Evolutionary conservation across 1,140 invertebrate genomes (phyloP).

Genomic region (Drosophila equinoxialis): DNA sequence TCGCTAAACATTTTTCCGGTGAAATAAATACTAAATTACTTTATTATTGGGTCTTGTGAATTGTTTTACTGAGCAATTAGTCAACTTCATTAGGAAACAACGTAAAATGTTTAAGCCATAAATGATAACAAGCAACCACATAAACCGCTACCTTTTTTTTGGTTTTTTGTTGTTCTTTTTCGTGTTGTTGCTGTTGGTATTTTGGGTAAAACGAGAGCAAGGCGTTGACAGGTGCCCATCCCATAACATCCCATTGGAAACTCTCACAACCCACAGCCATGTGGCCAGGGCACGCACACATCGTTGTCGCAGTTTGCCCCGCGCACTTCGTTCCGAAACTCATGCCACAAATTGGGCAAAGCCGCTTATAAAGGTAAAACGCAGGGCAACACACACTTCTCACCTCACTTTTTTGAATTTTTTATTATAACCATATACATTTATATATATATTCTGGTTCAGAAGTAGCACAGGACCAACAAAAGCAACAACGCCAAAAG

Average conservation of each 20-base stretch:
- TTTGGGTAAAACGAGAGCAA: slow-evolving; percentile 18
- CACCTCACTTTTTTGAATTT: neutral
- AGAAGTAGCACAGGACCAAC: slow-evolving; percentile 75
- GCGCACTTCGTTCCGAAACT: slow-evolving; percentile 1
- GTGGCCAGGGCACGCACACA: slow-evolving; percentile 43
- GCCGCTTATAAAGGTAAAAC: slow-evolving; percentile 80
- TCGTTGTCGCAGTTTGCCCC: slow-evolving; percentile 6
- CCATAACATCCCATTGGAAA: neutral
- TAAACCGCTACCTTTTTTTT: slow-evolving; percentile 45
- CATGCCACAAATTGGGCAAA: slow-evolving; percentile 69
- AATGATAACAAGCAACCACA: slow-evolving; percentile 74
- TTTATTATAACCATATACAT: neutral
- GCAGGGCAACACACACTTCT: slow-evolving; percentile 60
- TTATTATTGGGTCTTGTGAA: slow-evolving; percentile 44
- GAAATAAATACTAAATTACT: slow-evolving; percentile 33
- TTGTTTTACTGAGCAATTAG: slow-evolving; percentile 47
- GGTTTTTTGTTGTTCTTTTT: neutral
- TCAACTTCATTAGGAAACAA: slow-evolving; percentile 48
- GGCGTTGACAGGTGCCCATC: slow-evolving; percentile 32
- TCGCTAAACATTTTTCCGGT: neutral
- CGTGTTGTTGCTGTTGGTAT: neutral
- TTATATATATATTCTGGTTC: slow-evolving; percentile 24
- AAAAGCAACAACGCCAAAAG: slow-evolving; percentile 42
- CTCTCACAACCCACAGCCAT: slow-evolving; percentile 34
- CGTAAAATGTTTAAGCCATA: slow-evolving; percentile 76